Evolutionary conservation across 2,113 vertebrate species (phyloP).

Genomic region (Bos javanicus): DNA sequence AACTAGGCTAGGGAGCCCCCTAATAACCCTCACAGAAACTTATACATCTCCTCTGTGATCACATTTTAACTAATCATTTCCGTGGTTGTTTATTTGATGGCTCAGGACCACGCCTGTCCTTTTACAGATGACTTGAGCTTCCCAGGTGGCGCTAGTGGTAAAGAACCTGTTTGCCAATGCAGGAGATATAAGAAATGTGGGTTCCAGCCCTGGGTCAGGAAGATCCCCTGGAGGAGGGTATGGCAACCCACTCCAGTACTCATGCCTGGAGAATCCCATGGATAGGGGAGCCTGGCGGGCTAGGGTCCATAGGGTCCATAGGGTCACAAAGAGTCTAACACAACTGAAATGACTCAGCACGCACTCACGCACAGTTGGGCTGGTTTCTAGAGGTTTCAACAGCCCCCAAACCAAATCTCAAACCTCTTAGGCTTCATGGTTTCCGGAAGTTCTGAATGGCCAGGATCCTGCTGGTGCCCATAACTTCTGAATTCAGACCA

Average conservation of each 20-base stretch:
- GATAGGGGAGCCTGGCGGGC: not conserved
- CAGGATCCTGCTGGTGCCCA: not conserved
- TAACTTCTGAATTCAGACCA: not conserved
- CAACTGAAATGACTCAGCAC: not conserved
- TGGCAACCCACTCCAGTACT: not conserved
- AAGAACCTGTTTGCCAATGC: not conserved
- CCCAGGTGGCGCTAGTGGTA: not conserved
- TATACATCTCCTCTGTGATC: not conserved
- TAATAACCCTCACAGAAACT: not conserved
- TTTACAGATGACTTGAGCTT: not conserved
- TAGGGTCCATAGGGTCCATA: not conserved
- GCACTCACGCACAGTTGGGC: rapidly evolving
- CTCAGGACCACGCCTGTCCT: not conserved
- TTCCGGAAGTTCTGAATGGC: not conserved
- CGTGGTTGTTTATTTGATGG: not conserved
- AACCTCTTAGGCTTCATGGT: not conserved
- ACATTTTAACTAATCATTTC: not conserved
- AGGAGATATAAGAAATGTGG: not conserved
- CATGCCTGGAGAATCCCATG: not conserved
- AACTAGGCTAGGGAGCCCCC: not conserved
- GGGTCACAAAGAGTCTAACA: not conserved
- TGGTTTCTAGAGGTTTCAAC: not conserved
- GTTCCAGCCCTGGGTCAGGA: not conserved
- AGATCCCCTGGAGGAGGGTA: not conserved
- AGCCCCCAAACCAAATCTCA: not conserved